Evolutionary conservation across 1,140 invertebrate genomes (phyloP).

Genomic region (Gryllus bimaculatus): DNA sequence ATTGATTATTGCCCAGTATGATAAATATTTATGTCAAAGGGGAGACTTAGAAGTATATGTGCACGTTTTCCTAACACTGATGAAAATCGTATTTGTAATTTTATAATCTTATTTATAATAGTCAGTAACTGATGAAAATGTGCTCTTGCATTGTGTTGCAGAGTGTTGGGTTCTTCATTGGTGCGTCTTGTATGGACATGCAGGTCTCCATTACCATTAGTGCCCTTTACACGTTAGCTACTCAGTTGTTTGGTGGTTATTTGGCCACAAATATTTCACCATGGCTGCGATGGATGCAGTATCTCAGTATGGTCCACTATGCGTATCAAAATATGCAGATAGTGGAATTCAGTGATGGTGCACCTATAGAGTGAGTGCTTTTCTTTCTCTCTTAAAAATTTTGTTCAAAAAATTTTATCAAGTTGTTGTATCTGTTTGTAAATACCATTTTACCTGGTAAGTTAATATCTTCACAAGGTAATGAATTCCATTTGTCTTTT

Average conservation of each 20-base stretch:
- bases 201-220: slow-evolving; percentile 71
- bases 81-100: too few species aligned
- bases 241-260: slow-evolving; percentile 76
- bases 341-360: slow-evolving; percentile 65
- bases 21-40: too few species aligned
- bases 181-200: slow-evolving; percentile 69
- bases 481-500: background rate
- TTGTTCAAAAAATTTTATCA: too few species aligned
- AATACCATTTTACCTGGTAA: background rate
- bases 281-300: slow-evolving; percentile 72
- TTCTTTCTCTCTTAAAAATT: background rate
- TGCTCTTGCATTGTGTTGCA: slow-evolving; percentile 31
- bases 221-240: slow-evolving; percentile 68
- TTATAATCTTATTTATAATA: too few species aligned
- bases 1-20: too few species aligned
- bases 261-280: slow-evolving; percentile 66
- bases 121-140: too few species aligned
- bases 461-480: background rate
- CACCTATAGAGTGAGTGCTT: slow-evolving; percentile 57
- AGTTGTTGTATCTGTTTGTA: background rate
- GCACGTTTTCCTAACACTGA: too few species aligned
- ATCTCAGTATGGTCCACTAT: slow-evolving; percentile 72
- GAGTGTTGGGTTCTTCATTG: slow-evolving; percentile 76
- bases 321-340: slow-evolving; percentile 82
- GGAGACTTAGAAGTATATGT: too few species aligned